A percentile compares a stretch with the other conserved stretches of the same genome.
phyloP scores from a whole-genome alignment of 2,113 vertebrate genomes.

The Agelaius phoeniceus region DNA sequence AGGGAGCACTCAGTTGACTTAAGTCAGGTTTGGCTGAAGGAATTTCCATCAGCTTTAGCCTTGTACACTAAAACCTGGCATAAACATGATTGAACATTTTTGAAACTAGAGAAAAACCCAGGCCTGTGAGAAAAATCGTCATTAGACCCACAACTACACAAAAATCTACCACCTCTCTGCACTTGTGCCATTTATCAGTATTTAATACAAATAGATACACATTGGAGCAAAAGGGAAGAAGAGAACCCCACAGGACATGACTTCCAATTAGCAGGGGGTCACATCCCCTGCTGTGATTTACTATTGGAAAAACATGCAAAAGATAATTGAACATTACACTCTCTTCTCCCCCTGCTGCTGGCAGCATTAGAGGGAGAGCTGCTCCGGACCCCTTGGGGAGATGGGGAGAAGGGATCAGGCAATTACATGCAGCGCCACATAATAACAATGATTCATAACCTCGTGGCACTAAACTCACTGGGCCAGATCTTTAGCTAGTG shows the following conservation, averaged over 20 bases:
- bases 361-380: background rate
- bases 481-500: conserved; percentile 62
- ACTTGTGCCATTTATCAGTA: conserved; percentile 31
- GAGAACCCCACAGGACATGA: conserved; percentile 37
- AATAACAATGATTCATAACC: conserved; percentile 61
- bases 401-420: conserved; percentile 11
- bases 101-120: background rate
- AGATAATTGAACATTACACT: conserved; percentile 61
- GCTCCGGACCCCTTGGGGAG: conserved; percentile 9
- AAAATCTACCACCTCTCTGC: background rate
- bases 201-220: conserved; percentile 47
- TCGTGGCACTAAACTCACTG: conserved; percentile 42
- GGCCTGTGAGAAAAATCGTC: background rate
- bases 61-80: background rate
- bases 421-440: conserved; percentile 20
- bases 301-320: conserved; percentile 60
- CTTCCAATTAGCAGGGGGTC: conserved; percentile 64
- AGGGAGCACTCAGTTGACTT: background rate
- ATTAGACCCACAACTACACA: background rate
- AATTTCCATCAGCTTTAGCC: background rate
- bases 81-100: background rate
- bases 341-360: conserved; percentile 45
- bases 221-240: conserved; percentile 18
- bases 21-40: background rate
- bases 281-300: conserved; percentile 52